Conservation (phyloP, 1,140 invertebrate species). For the Panulirus ornatus region DNA sequence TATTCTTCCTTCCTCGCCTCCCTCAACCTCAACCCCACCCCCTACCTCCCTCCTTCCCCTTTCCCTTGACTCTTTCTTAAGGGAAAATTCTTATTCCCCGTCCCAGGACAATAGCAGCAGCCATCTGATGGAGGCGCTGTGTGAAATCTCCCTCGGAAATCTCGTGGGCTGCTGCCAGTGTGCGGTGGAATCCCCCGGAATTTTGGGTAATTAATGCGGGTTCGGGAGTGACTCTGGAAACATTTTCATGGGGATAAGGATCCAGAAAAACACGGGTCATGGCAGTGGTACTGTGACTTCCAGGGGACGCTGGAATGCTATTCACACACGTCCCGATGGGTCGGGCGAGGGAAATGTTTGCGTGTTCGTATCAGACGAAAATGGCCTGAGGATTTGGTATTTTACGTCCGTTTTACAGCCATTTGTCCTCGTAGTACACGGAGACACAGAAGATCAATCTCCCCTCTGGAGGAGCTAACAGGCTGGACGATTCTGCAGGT, state of each 20-base stretch:
- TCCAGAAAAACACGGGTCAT: neutral
- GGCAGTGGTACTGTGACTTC: neutral
- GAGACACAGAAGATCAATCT: neutral
- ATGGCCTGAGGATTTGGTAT: neutral
- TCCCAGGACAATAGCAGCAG: slow-evolving; percentile 11
- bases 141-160: slow-evolving; percentile 6
- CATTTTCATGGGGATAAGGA: slow-evolving; percentile 7
- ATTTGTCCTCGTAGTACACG: too few relatives aligned
- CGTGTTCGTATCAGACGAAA: neutral
- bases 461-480: neutral
- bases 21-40: neutral
- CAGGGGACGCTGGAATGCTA: neutral
- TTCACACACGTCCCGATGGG: neutral
- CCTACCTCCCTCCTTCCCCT: neutral
- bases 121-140: neutral
- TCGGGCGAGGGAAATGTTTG: neutral
- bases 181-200: neutral
- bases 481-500: neutral
- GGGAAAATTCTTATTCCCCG: slow-evolving; percentile 3
- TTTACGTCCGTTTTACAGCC: neutral
- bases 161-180: neutral
- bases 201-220: slow-evolving; percentile 29
- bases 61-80: neutral
- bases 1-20: neutral
- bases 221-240: neutral